Evolutionary conservation across 2,797 vertebrate species (phyloP).

Genomic region (Dicrostonyx torquatus): DNA sequence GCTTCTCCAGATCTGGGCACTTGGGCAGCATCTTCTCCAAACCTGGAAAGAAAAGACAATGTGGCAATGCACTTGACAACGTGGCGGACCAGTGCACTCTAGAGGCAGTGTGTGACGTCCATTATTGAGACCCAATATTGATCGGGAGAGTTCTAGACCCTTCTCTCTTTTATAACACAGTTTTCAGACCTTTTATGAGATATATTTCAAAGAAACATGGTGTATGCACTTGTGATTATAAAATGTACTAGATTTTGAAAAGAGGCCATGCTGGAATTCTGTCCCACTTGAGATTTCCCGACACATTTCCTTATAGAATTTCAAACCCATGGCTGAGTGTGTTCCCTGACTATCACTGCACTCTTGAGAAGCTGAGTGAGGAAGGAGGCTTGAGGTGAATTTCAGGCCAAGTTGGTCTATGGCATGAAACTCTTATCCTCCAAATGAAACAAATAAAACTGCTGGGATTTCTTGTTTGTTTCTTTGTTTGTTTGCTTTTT

Average conservation of each 20-base stretch:
- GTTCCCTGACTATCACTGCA: too few species aligned
- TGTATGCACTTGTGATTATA: background rate
- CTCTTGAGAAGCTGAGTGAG: background rate
- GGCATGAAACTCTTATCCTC: background rate
- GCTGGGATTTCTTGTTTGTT: too few species aligned
- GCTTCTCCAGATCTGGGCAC: background rate
- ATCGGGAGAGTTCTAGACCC: background rate
- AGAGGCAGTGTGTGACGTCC: background rate
- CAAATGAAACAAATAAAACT: background rate
- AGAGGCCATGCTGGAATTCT: background rate
- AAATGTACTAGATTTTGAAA: slow-evolving; percentile 15
- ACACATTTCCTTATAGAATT: background rate
- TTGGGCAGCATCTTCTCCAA: background rate
- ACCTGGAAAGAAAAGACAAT: background rate
- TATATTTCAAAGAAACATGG: background rate
- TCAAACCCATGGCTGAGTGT: background rate
- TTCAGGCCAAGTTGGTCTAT: background rate
- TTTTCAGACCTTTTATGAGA: slow-evolving; percentile 8
- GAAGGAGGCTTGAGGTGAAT: background rate
- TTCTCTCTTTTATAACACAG: background rate
- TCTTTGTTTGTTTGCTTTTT: too few species aligned
- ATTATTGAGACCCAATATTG: background rate
- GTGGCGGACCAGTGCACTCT: too few species aligned
- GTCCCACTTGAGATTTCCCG: background rate
- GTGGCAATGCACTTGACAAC: too few species aligned